phyloP scores from a whole-genome alignment of 2,797 vertebrate species.

The Naso thynnoides region DNA sequence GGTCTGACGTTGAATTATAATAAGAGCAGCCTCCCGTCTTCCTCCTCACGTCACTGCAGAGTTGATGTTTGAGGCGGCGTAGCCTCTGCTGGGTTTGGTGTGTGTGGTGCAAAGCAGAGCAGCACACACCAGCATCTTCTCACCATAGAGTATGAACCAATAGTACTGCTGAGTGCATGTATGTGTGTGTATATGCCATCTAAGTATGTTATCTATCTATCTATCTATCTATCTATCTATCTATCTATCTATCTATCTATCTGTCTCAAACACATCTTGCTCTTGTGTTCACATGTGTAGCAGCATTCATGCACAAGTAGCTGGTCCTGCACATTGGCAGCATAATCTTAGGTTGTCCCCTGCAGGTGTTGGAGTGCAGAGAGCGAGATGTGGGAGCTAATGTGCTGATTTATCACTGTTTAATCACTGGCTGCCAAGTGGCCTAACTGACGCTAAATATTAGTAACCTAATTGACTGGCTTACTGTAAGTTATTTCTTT shows the following conservation, averaged over 20 bases:
- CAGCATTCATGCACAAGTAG: constrained; percentile 41
- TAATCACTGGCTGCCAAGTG: constrained; percentile 58
- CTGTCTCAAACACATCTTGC: not conserved
- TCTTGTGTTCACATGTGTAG: constrained; percentile 31
- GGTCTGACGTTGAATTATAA: constrained; percentile 89
- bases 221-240: constrained; percentile 6
- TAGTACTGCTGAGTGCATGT: constrained; percentile 26
- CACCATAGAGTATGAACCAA: constrained; percentile 20
- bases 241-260: constrained; percentile 19
- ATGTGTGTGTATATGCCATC: constrained; percentile 7
- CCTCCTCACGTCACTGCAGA: constrained; percentile 82
- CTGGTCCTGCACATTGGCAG: constrained; percentile 20
- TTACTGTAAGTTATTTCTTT: constrained; percentile 26
- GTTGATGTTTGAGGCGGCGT: constrained; percentile 53
- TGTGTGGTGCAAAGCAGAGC: constrained; percentile 54
- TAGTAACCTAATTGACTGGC: constrained; percentile 48
- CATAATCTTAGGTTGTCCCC: constrained; percentile 64
- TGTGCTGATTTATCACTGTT: constrained; percentile 55
- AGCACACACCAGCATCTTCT: constrained; percentile 23
- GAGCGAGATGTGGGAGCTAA: constrained; percentile 36
- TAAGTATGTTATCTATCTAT: constrained; percentile 17
- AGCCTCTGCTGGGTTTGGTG: constrained; percentile 50
- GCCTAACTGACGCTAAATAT: constrained; percentile 45
- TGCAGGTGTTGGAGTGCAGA: constrained; percentile 69
- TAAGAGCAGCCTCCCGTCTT: constrained; percentile 83